Evolutionary conservation across 2,888 invertebrate species (phyloP), one percentile per base, ranked within the genome.

Genomic region (Acholoe squamosa): DNA sequence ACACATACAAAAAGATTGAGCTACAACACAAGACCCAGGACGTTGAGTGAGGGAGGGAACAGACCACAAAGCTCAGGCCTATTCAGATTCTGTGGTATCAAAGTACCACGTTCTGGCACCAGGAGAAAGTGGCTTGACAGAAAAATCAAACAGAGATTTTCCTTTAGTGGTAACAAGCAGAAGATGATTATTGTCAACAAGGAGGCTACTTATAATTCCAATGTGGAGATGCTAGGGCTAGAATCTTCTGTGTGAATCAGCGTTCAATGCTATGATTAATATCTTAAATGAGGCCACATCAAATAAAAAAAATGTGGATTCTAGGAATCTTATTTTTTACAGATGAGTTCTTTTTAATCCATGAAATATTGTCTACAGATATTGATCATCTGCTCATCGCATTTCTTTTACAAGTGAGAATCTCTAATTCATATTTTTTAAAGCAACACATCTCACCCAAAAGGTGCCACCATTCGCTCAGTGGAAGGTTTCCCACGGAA

Each of bases 231-330:
- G 14, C n/a, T 54, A 7, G 86, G 86, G 7, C 14, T 86, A 28
- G 86, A 86, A 56, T 86, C 86, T 7, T 52, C 86, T 25, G 86
- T 86, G 5, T 86, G 56, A 86, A 34, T 7, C 33, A 33, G 80
- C 80, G 80, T 80, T 80, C 80, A 80, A 19, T 25, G 76, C 14
- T 61, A 43, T 10, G 43, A 43, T 43, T 3, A 10, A 10, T 7
- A 43, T 43, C 43, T 43, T 3, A 43, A 43, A 7, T 43, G 43
- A 43, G 10, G n/a, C n/a, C n/a, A n/a, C n/a, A n/a, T n/a, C n/a
- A n/a, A n/a, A n/a, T n/a, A n/a, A n/a, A n/a, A n/a, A n/a, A n/a
- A n/a, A n/a, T n/a, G n/a, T n/a, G n/a, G n/a, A n/a, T n/a, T n/a
- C n/a, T n/a, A n/a, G n/a, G n/a, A n/a, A n/a, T n/a, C n/a, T n/a